Base-by-base conservation (phyloP, 1,140 invertebrate species). In the Littorina saxatilis region DNA sequence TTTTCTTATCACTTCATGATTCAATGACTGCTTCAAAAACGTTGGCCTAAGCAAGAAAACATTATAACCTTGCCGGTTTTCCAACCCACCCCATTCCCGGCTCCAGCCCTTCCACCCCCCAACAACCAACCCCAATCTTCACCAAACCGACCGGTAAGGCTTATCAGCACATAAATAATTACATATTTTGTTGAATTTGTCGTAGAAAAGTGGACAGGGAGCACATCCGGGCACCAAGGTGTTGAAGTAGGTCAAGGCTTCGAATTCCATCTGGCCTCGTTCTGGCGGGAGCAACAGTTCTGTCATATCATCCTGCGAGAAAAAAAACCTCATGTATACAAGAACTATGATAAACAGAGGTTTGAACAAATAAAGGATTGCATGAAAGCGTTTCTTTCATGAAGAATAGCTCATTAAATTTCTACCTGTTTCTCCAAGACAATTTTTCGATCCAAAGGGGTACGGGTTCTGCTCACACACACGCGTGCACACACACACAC, bases 221-320 rank as follows among this genome's bases (percentile, higher is more conserved):
- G 39, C 35, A 40, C 68, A 72, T 39, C 68, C 68, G 15, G 68
- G 68, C 17, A 43, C 37, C 39, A 72, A 20, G 23, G 5, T 9
- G 68, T 72, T 72, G 68, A 72, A 72, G 37, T 39, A 40, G 68
- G 23, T 40, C 35, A 11, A 72, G 39, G 68, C 68, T 2, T 40
- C 1, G 68, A n/a, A 32, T n/a, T 72, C 68, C 35, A 17, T 72
- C 37, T 3, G 15, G 2, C 68, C 68, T 72, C 68, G 35, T 20
- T 72, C 68, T 20, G 23, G 35, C 40, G 68, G 68, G 11, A 72
- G 23, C 2, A 17, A 43, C 68, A 72, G 15, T 32, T 63, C 61
- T 5, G 7, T 2, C 27, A 17, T 32, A 9, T 32, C 7, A 32
- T 63, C 35, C 61, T 72, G 68, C 37, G 35, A 39, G n/a, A n/a